Conservation (phyloP, 92 coral and sea anemone species). For the Chrysogorgia sp. region DNA sequence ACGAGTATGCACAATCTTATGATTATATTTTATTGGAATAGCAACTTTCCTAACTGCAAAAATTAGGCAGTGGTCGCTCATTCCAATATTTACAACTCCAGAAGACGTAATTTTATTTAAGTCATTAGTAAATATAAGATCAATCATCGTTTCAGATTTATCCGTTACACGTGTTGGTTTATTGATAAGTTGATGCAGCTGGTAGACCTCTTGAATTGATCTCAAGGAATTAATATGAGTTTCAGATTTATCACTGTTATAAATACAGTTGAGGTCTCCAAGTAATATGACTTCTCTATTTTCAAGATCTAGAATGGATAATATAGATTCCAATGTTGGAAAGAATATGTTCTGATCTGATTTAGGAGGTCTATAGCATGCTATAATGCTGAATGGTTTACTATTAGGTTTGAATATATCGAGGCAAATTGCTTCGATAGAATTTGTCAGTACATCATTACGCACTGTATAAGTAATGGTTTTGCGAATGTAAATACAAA, state of each 20-base stretch:
- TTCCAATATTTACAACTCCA: slow-evolving; percentile 39
- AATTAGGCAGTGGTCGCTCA: slow-evolving; percentile 7
- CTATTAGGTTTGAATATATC: too few species aligned
- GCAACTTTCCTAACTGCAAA: not conserved
- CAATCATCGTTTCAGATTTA: slow-evolving; percentile 27
- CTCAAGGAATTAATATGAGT: not conserved
- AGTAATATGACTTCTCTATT: slow-evolving; percentile 19
- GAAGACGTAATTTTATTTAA: slow-evolving; percentile 16
- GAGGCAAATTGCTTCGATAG: too few species aligned
- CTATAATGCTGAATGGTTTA: too few species aligned
- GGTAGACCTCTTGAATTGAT: slow-evolving; percentile 21
- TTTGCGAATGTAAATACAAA: too few species aligned
- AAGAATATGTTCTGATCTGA: slow-evolving; percentile 2
- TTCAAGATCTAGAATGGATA: slow-evolving; percentile 9
- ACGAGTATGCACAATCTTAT: not conserved
- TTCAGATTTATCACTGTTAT: not conserved
- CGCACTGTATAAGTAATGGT: too few species aligned
- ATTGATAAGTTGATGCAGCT: slow-evolving; percentile 34
- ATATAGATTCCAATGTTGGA: not conserved
- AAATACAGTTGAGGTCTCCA: slow-evolving; percentile 36
- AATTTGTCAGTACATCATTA: too few species aligned
- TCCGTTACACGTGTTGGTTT: slow-evolving; percentile 36
- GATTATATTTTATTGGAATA: not conserved
- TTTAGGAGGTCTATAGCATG: not conserved
- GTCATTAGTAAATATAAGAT: slow-evolving; percentile 22